Percentiles rank a stretch among this genome's conserved stretches.
Evolutionary conservation across 2,113 vertebrate species (phyloP).

Genomic region (Mastomys coucha): DNA sequence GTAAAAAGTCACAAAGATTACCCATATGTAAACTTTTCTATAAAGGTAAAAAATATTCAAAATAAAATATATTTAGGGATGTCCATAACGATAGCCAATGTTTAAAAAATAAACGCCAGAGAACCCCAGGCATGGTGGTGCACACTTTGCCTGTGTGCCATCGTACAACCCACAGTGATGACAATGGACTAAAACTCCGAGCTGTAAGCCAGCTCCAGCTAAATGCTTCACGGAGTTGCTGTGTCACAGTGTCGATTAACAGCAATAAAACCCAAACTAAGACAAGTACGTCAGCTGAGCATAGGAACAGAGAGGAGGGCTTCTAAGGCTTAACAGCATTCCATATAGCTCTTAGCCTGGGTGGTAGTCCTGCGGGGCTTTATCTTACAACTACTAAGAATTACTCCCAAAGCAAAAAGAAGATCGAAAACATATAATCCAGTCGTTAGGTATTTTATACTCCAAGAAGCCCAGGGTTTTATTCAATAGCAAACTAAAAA

Average conservation of each 20-base stretch:
- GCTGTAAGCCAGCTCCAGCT: neutral
- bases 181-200: neutral
- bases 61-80: neutral
- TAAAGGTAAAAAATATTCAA: conserved; percentile 12
- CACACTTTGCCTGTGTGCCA: neutral
- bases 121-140: neutral
- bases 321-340: neutral
- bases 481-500: neutral
- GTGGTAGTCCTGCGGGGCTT: neutral
- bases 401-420: neutral
- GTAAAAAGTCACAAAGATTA: neutral
- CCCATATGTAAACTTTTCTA: neutral
- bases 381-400: neutral
- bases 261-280: neutral
- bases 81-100: neutral
- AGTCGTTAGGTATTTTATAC: neutral
- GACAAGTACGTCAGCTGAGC: neutral
- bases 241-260: neutral
- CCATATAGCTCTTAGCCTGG: neutral
- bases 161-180: neutral
- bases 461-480: neutral
- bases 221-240: neutral
- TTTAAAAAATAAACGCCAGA: neutral
- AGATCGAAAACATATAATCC: neutral
- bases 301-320: neutral